These are phyloP conservation scores for Reticulitermes lucifugus DNA, from an alignment of 2,888 invertebrate genomes.

Conservation along the genomic window DNA sequence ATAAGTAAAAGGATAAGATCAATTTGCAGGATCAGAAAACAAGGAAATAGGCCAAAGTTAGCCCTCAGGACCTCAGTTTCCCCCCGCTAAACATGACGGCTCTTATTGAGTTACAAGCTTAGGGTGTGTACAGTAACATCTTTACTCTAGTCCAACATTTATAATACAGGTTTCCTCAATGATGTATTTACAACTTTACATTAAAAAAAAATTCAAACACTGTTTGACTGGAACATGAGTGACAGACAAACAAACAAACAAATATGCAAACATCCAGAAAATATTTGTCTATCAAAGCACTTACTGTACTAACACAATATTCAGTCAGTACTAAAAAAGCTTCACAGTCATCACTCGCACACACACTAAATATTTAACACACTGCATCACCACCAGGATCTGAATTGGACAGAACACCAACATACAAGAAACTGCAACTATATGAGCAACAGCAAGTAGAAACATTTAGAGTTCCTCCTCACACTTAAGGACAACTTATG, in stretches of 20 bases:
- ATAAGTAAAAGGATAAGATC: too few species aligned
- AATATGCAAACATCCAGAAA: slow-evolving; percentile 35
- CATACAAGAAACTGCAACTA: slow-evolving; percentile 30
- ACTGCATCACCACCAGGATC: background rate
- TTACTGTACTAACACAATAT: slow-evolving; percentile 20
- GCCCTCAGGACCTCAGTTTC: too few species aligned
- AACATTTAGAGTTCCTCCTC: slow-evolving; percentile 2
- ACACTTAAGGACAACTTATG: slow-evolving; percentile 20
- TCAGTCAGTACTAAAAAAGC: slow-evolving; percentile 30
- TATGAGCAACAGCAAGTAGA: slow-evolving; percentile 14
- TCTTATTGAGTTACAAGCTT: too few species aligned
- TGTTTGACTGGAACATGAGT: slow-evolving; percentile 46
- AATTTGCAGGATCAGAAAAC: too few species aligned
- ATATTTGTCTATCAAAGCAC: slow-evolving; percentile 46
- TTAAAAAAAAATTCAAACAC: slow-evolving; percentile 46
- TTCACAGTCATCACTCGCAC: background rate
- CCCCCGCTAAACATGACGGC: too few species aligned
- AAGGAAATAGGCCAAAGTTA: too few species aligned
- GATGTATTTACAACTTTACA: slow-evolving; percentile 52
- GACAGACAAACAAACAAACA: slow-evolving; percentile 27
- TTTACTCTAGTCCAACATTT: slow-evolving; percentile 34
- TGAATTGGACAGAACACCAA: background rate
- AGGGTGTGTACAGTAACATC: slow-evolving; percentile 3
- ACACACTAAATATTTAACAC: background rate
- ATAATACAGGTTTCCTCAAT: slow-evolving; percentile 16